Percentiles rank a stretch among this genome's conserved stretches.
phyloP scores from a whole-genome alignment of 2,888 invertebrate species.

The Siphonodentalium dalli region DNA sequence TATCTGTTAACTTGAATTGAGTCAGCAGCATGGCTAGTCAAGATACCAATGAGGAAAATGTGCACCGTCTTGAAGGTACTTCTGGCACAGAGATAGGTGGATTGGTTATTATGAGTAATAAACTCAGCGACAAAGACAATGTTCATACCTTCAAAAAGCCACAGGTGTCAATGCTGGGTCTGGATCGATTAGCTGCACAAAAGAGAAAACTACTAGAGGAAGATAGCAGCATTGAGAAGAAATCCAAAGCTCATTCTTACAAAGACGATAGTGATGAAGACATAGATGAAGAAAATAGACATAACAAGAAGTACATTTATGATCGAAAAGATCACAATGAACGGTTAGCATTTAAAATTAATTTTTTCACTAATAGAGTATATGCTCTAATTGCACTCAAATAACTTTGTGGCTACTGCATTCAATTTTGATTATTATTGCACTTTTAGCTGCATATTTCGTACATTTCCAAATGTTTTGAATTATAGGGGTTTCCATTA shows the following conservation, averaged over 20 bases:
- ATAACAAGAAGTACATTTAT: neutral
- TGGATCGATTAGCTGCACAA: conserved; percentile 65
- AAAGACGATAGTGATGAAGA: conserved; percentile 46
- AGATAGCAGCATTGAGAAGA: conserved; percentile 30
- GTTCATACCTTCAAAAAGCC: conserved; percentile 48
- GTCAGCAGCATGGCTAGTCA: too few species aligned
- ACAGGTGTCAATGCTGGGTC: conserved; percentile 59
- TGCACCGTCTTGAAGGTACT: conserved; percentile 62
- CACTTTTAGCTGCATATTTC: too few species aligned
- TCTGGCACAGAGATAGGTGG: conserved; percentile 57
- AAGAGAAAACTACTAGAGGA: conserved; percentile 51
- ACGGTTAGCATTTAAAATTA: too few species aligned
- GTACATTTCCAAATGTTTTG: too few species aligned
- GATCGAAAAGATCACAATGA: neutral
- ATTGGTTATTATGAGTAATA: conserved; percentile 63
- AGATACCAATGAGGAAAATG: too few species aligned
- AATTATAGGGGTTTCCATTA: too few species aligned
- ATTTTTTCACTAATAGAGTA: too few species aligned
- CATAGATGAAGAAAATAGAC: too few species aligned
- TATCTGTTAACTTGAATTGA: too few species aligned
- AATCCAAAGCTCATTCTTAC: conserved; percentile 54
- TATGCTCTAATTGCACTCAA: too few species aligned
- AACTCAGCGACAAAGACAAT: conserved; percentile 31
- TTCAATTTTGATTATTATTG: too few species aligned
- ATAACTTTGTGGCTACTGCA: too few species aligned